Percentiles rank a stretch among this genome's conserved stretches.
Evolutionary conservation across 2,797 vertebrate species (phyloP).

Genomic region (Sparus aurata): DNA sequence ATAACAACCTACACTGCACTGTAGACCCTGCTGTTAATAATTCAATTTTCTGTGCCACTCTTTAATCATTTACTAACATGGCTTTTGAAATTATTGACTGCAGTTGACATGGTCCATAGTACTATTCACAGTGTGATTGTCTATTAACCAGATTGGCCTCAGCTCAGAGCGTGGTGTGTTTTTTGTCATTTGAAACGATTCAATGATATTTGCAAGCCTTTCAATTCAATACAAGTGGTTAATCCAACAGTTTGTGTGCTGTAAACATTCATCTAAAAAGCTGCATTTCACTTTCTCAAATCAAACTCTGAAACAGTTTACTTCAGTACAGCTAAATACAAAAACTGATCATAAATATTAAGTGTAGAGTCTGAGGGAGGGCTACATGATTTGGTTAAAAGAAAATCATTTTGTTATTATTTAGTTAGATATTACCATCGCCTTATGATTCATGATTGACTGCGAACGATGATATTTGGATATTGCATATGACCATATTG

Average conservation of each 20-base stretch:
- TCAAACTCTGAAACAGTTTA: not conserved
- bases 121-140: slow-evolving; percentile 76
- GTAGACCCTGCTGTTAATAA: slow-evolving; percentile 61
- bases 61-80: slow-evolving; percentile 81
- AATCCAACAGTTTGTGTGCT: not conserved
- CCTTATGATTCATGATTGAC: too few species aligned
- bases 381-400: too few species aligned
- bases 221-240: not conserved
- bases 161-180: slow-evolving; percentile 30
- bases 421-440: too few species aligned
- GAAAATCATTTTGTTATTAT: too few species aligned
- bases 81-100: slow-evolving; percentile 80
- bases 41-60: slow-evolving; percentile 63
- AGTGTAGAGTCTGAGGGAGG: not conserved
- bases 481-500: too few species aligned
- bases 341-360: not conserved
- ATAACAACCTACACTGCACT: slow-evolving; percentile 37
- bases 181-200: slow-evolving; percentile 36
- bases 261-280: not conserved
- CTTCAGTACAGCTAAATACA: not conserved
- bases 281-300: not conserved
- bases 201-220: not conserved
- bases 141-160: slow-evolving; percentile 78
- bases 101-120: slow-evolving; percentile 77
- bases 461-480: too few species aligned